These are phyloP conservation scores for Eulemur macaco DNA, from an alignment of 2,113 vertebrate genomes.

Conservation along the genomic window DNA sequence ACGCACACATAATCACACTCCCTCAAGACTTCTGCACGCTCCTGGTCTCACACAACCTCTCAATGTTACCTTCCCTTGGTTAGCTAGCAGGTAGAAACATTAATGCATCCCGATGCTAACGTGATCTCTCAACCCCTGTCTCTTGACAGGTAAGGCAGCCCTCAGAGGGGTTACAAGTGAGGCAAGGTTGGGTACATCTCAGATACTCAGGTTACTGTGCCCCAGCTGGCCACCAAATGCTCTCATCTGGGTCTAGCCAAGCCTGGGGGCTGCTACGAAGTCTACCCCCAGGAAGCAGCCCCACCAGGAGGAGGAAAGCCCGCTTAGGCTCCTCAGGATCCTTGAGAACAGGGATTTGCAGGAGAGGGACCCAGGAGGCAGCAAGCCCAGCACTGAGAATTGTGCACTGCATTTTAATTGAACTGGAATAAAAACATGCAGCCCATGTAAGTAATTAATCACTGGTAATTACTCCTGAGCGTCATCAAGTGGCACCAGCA, in stretches of 20 bases:
- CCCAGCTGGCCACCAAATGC: neutral
- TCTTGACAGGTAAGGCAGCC: neutral
- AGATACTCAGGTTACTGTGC: neutral
- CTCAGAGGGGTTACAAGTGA: neutral
- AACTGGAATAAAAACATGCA: conserved; percentile 40
- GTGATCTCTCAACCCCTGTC: neutral
- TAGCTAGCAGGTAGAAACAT: neutral
- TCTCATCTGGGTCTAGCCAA: neutral
- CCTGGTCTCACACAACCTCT: neutral
- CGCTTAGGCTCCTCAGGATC: neutral
- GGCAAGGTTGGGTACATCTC: neutral
- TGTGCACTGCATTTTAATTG: conserved; percentile 29
- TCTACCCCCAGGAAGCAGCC: neutral
- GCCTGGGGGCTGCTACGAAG: neutral
- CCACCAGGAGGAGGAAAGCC: neutral
- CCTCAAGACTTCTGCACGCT: neutral
- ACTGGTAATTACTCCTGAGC: conserved; percentile 58
- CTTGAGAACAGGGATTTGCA: neutral
- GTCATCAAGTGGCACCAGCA: neutral
- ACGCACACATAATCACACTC: neutral
- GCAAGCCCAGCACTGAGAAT: neutral
- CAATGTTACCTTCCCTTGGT: neutral
- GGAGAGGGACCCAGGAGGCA: neutral
- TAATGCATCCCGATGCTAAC: too few species aligned
- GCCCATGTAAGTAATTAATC: conserved; percentile 48